These are phyloP conservation scores for Nebria ingens DNA, from an alignment of 1,140 invertebrate genomes.

Conservation along the genomic window DNA sequence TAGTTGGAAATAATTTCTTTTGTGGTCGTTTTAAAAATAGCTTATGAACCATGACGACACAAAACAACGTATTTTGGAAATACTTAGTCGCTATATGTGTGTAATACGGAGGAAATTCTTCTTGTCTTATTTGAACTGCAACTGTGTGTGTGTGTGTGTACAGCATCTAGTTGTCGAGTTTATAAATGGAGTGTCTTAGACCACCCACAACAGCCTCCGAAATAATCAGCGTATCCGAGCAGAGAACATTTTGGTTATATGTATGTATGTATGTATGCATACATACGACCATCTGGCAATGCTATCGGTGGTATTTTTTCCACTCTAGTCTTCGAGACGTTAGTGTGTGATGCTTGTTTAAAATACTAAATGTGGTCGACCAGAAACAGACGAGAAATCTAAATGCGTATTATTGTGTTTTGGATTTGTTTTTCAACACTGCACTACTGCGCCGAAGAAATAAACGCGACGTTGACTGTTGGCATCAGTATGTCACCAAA, in stretches of 20 bases:
- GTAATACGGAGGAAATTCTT: too few species aligned
- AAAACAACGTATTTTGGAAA: too few species aligned
- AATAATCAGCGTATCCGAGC: neutral
- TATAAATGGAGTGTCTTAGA: neutral
- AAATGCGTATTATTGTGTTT: neutral
- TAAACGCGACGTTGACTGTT: neutral
- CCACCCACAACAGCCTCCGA: neutral
- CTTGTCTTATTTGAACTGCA: too few species aligned
- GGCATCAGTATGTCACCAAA: neutral
- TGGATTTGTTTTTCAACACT: neutral
- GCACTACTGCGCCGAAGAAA: neutral
- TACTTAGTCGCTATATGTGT: too few species aligned
- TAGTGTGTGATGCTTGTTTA: too few species aligned
- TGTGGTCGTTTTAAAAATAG: too few species aligned
- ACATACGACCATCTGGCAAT: neutral
- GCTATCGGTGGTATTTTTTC: neutral
- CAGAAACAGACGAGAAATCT: neutral
- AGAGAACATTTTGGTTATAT: neutral
- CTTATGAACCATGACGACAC: too few species aligned
- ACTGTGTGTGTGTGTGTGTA: neutral
- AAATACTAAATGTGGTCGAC: neutral
- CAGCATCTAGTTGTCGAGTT: neutral
- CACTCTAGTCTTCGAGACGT: too few species aligned
- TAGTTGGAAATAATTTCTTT: too few species aligned
- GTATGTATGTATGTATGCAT: slow-evolving; percentile 1